Conservation (phyloP, 2,888 invertebrate species). For the Epirrita christyi region DNA sequence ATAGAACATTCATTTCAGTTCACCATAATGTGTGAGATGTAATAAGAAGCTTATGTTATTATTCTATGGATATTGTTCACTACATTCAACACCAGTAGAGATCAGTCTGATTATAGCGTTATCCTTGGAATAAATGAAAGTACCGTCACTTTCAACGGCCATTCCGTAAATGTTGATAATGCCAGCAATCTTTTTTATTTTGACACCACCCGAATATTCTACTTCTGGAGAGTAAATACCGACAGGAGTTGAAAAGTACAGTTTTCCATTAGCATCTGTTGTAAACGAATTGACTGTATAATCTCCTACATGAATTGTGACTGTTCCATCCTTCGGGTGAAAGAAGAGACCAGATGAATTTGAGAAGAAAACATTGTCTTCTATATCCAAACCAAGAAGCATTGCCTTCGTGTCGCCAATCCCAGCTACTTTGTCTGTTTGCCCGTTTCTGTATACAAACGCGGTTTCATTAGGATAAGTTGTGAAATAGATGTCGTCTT, state of each 20-base stretch:
- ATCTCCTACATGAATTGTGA: constrained; percentile 30
- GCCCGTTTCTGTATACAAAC: constrained; percentile 43
- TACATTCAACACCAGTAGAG: constrained; percentile 35
- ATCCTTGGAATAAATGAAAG: constrained; percentile 47
- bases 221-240: constrained; percentile 43
- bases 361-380: constrained; percentile 44
- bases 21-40: no score
- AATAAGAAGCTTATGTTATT: no score
- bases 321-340: constrained; percentile 32
- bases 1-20: no score
- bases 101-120: constrained; percentile 47
- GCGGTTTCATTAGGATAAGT: constrained; percentile 53
- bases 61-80: constrained; percentile 22
- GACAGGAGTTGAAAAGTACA: constrained; percentile 47
- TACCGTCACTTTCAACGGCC: constrained; percentile 46
- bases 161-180: constrained; percentile 43
- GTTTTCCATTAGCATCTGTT: constrained; percentile 45
- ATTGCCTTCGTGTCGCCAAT: constrained; percentile 42
- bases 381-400: constrained; percentile 47
- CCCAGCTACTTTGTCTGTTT: constrained; percentile 39
- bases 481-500: constrained; percentile 63
- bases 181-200: constrained; percentile 34
- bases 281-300: constrained; percentile 45
- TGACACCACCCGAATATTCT: constrained; percentile 5
- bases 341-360: constrained; percentile 54